These are phyloP conservation scores for Yponomeuta plumbellus DNA, from an alignment of 2,888 invertebrate species.

Conservation along the genomic window DNA sequence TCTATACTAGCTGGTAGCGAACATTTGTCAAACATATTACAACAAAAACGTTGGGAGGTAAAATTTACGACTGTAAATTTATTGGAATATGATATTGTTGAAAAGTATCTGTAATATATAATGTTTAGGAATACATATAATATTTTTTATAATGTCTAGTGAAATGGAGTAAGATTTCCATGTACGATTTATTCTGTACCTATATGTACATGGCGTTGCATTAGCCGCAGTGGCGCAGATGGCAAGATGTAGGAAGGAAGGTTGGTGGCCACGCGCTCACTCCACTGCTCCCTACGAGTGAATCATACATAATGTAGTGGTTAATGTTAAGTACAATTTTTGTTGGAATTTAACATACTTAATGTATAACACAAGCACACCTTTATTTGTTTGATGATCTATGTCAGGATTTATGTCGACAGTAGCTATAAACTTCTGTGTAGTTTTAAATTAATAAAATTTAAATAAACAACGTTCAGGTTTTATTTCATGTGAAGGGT, in stretches of 20 bases:
- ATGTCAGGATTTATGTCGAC: conserved; percentile 58
- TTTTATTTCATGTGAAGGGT: conserved; percentile 24
- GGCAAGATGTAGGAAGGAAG: neutral
- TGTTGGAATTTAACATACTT: conserved; percentile 58
- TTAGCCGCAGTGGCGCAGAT: neutral
- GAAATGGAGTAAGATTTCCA: conserved; percentile 25
- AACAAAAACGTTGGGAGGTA: conserved; percentile 42
- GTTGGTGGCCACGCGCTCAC: neutral
- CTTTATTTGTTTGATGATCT: conserved; percentile 62
- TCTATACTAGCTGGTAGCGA: neutral
- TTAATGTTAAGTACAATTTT: conserved; percentile 72
- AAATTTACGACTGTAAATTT: conserved; percentile 66
- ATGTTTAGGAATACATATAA: conserved; percentile 48
- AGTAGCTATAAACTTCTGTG: conserved; percentile 61
- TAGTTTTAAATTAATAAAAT: conserved; percentile 71
- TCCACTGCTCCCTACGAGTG: conserved; percentile 17
- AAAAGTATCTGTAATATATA: conserved; percentile 68
- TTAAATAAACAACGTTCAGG: conserved; percentile 47
- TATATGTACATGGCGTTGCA: neutral
- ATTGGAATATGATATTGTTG: conserved; percentile 69
- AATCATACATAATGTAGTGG: conserved; percentile 57
- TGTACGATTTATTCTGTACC: neutral
- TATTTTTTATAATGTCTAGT: conserved; percentile 58
- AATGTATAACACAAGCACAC: conserved; percentile 53
- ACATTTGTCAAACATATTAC: neutral